Evolutionary conservation across 2,888 invertebrate species (phyloP), one percentile per base, ranked within the genome.

Genomic region (Parascotia fuliginaria): DNA sequence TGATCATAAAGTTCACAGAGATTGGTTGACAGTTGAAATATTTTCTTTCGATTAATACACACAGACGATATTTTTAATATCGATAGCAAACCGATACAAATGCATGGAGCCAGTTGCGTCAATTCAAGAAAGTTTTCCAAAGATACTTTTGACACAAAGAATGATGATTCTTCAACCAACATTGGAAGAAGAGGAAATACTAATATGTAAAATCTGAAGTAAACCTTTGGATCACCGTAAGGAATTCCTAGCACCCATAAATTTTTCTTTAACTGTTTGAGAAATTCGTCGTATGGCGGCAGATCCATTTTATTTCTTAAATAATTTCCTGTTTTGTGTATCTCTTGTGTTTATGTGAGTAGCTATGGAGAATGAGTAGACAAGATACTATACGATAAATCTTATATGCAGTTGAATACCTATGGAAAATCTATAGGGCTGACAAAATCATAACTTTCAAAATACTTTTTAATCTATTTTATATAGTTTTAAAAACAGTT

Each of bases 31-130:
- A 88, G 54, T n/a, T 74, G 16, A 27, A 68, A 79, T 31, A 86
- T 74, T 52, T 77, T 76, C 1, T 37, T n/a, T 11, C 71, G 57
- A 22, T 77, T 77, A 6, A 40, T 52, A 11, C 60, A 41, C 9
- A 85, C 51, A 1, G 75, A 63, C 11, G 68, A 1, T 0, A 82
- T 71, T 76, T 87, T 88, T 13, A 82, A 44, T 4, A 51, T 1
- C 0, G 87, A 77, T 31, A 87, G 50, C 9, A 75, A 3, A 0
- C 87, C 88, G 0, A 79, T 67, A 38, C 78, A 78, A 3, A 68
- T 46, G 33, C 86, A 87, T 0, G 88, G 87, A 0, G 79, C 79
- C 16, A 87, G 53, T 44, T 84, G 73, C 1, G 87, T 85, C 4
- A 89, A 52, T 27, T 83, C 79, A 0, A 88, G 59, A 16, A 88